phyloP scores from a whole-genome alignment of 2,113 vertebrate genomes.

The Gobio gobio region DNA sequence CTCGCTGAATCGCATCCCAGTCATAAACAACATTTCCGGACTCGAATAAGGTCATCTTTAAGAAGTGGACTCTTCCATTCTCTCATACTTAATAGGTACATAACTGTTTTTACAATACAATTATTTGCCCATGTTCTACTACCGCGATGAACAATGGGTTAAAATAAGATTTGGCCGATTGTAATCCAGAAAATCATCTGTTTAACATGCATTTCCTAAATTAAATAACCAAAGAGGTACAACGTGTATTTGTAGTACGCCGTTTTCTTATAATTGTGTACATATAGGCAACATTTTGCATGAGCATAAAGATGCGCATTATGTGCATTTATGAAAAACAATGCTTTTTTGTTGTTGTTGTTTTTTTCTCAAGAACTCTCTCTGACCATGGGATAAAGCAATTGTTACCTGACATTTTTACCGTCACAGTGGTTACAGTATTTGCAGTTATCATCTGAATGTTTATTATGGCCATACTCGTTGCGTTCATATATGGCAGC shows the following conservation, averaged over 20 bases:
- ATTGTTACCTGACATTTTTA: conserved; percentile 58
- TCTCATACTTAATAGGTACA: not conserved
- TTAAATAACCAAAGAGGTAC: not conserved
- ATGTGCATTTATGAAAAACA: not conserved
- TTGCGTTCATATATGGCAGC: conserved; percentile 79
- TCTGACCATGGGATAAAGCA: not conserved
- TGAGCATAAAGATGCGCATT: not conserved
- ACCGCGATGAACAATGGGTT: conserved; percentile 6
- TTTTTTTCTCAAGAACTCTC: not conserved
- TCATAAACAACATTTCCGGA: not conserved
- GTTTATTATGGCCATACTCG: conserved; percentile 73
- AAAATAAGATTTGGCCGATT: conserved; percentile 1
- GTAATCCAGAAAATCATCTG: not conserved
- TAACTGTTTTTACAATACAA: not conserved
- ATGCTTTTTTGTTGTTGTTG: not conserved
- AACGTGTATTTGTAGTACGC: not conserved
- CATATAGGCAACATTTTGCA: not conserved
- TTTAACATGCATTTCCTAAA: conserved; percentile 6
- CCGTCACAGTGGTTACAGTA: conserved; percentile 67
- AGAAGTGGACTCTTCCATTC: not conserved
- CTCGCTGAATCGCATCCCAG: not conserved
- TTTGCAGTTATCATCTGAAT: conserved; percentile 74
- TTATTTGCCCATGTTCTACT: not conserved
- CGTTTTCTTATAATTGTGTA: not conserved
- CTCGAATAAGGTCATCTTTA: not conserved